Percentiles rank a stretch among this genome's conserved stretches.
Conservation (phyloP, 1,140 invertebrate genomes). For the Drosophila burlai region DNA sequence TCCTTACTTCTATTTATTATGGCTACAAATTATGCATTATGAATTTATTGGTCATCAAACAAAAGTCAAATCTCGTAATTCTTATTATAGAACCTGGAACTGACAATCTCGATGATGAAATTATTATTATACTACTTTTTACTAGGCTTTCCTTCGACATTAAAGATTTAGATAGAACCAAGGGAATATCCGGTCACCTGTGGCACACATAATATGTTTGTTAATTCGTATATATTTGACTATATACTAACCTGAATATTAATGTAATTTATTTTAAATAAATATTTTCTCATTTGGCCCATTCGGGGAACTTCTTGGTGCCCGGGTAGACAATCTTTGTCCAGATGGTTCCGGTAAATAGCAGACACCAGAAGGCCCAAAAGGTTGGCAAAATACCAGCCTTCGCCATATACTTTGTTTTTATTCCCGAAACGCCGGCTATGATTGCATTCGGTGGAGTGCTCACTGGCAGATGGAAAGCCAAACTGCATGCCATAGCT, state of each 20-base stretch:
- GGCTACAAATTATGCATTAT: constrained; percentile 70
- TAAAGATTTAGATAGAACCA: no score
- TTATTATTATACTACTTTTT: neutral
- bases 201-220: no score
- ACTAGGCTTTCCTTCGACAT: no score
- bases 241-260: no score
- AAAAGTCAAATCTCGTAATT: neutral
- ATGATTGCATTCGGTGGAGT: constrained; percentile 97
- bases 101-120: neutral
- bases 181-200: no score
- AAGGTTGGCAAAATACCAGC: constrained; percentile 89
- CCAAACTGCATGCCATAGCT: constrained; percentile 90
- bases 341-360: constrained; percentile 38
- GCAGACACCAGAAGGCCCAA: constrained; percentile 25
- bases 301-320: constrained; percentile 32
- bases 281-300: constrained; percentile 13
- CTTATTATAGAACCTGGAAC: neutral
- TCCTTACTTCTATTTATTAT: constrained; percentile 61
- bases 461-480: constrained; percentile 89
- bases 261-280: no score
- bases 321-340: constrained; percentile 48
- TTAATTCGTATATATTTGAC: no score
- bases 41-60: constrained; percentile 42
- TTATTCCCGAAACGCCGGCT: constrained; percentile 88
- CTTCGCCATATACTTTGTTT: constrained; percentile 80